Conservation (phyloP, 1,140 invertebrate genomes). For the Dendrolimus punctatus region DNA sequence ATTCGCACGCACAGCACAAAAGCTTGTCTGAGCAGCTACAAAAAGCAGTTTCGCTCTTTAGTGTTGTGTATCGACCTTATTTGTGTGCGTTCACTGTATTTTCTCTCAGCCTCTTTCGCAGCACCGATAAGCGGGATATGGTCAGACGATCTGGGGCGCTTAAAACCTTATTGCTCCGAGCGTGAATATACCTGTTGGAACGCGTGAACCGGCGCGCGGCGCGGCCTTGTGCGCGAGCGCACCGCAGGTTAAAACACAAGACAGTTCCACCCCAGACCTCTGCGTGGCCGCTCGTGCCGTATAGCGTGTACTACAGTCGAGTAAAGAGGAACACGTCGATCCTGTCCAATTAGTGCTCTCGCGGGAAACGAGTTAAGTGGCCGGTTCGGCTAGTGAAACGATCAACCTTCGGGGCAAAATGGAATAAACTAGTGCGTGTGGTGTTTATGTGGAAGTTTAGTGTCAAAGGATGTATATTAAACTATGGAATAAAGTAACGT, state of each 20-base stretch:
- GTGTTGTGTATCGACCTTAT: constrained; percentile 32
- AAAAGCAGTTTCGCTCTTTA: constrained; percentile 62
- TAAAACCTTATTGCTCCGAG: constrained; percentile 40
- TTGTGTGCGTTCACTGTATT: constrained; percentile 58
- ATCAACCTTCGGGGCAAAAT: constrained; percentile 28
- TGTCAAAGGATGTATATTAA: constrained; percentile 42
- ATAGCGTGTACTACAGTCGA: constrained; percentile 30
- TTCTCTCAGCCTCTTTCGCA: constrained; percentile 41
- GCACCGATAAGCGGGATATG: constrained; percentile 39
- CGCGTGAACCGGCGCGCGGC: constrained; percentile 55
- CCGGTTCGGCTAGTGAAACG: constrained; percentile 56
- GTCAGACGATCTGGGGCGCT: constrained; percentile 27
- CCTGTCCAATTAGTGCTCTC: constrained; percentile 65
- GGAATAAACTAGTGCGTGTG: constrained; percentile 39
- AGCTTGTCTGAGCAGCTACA: constrained; percentile 52
- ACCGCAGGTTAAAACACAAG: constrained; percentile 58
- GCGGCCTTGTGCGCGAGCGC: constrained; percentile 69
- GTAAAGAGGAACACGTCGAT: constrained; percentile 42
- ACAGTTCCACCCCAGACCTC: constrained; percentile 65
- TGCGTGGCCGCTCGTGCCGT: constrained; percentile 48
- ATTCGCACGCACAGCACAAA: constrained; percentile 41
- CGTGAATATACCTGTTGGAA: constrained; percentile 65
- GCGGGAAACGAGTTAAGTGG: constrained; percentile 66
- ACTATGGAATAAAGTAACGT: constrained; percentile 53
- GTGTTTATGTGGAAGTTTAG: constrained; percentile 42